Percentiles rank a stretch among this genome's conserved stretches.
Conservation (phyloP, 2,113 vertebrate genomes). For the Apodemus speciosus region DNA sequence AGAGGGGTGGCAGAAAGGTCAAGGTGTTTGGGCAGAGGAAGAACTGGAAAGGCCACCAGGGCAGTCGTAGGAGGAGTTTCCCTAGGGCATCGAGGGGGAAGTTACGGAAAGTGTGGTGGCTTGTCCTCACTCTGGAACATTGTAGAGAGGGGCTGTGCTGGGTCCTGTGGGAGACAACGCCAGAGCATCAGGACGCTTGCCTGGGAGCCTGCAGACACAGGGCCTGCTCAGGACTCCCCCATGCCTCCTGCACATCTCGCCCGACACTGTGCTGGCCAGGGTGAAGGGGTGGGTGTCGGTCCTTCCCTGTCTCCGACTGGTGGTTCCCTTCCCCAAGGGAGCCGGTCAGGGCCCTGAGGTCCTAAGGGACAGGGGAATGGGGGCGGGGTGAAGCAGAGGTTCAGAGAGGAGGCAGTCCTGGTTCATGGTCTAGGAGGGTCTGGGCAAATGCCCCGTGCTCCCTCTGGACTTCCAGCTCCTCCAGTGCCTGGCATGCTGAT, state of each 20-base stretch:
- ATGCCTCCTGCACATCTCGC: rapidly evolving
- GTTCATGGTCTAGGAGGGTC: background rate
- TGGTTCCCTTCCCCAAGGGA: background rate
- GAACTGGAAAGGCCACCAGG: background rate
- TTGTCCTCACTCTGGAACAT: background rate
- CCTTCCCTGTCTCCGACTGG: background rate
- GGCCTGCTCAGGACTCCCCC: background rate
- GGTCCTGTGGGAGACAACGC: background rate
- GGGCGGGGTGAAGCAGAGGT: background rate
- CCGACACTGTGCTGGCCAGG: background rate
- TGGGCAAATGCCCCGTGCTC: background rate
- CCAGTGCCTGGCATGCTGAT: background rate
- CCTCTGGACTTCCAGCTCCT: background rate
- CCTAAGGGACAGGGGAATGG: too few relatives aligned
- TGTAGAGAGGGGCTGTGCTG: background rate
- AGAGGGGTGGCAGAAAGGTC: background rate
- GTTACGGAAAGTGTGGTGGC: background rate
- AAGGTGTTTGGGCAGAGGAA: background rate
- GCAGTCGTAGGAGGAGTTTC: background rate
- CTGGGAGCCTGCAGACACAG: background rate
- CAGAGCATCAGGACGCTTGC: too few relatives aligned
- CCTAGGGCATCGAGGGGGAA: background rate
- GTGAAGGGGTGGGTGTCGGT: background rate
- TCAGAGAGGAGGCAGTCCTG: background rate
- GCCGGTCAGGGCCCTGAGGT: background rate